A percentile compares a stretch with the other conserved stretches of the same genome.
Conservation (phyloP, 2,113 vertebrate species). For the Plectropomus leopardus region DNA sequence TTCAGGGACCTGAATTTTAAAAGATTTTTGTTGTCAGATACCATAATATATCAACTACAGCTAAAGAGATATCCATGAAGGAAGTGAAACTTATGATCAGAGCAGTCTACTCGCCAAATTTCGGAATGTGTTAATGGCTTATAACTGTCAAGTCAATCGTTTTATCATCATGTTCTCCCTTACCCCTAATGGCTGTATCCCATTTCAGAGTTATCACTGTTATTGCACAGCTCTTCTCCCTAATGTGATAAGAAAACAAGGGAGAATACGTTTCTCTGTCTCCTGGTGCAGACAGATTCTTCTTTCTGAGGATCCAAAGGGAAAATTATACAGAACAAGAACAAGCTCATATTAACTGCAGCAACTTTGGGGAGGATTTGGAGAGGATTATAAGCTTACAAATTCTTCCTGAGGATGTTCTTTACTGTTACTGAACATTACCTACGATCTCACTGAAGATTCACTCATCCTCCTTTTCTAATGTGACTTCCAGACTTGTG, state of each 20-base stretch:
- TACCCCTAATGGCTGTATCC: slow-evolving; percentile 10
- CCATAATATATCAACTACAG: too few relatives aligned
- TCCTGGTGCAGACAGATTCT: not conserved
- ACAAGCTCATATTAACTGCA: not conserved
- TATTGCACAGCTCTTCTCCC: slow-evolving; percentile 11
- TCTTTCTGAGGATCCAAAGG: slow-evolving; percentile 1
- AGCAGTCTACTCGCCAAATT: too few relatives aligned
- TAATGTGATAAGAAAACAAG: slow-evolving; percentile 16
- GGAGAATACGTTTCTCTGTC: not conserved
- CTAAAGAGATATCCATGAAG: too few relatives aligned
- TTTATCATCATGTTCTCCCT: not conserved
- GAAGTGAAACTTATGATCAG: too few relatives aligned
- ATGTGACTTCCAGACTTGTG: not conserved
- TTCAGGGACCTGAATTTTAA: too few relatives aligned
- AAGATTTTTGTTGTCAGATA: too few relatives aligned
- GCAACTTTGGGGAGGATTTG: not conserved
- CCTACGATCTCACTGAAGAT: not conserved
- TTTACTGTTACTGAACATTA: not conserved
- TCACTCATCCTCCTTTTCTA: not conserved
- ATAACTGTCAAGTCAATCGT: not conserved
- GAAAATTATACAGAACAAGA: slow-evolving; percentile 4
- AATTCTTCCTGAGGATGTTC: not conserved
- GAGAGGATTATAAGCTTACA: not conserved
- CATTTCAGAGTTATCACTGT: slow-evolving; percentile 16
- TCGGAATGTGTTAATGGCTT: not conserved